Evolutionary conservation across 2,888 invertebrate species (phyloP), one percentile per base, ranked within the genome.

Genomic region (Tipula unca): DNA sequence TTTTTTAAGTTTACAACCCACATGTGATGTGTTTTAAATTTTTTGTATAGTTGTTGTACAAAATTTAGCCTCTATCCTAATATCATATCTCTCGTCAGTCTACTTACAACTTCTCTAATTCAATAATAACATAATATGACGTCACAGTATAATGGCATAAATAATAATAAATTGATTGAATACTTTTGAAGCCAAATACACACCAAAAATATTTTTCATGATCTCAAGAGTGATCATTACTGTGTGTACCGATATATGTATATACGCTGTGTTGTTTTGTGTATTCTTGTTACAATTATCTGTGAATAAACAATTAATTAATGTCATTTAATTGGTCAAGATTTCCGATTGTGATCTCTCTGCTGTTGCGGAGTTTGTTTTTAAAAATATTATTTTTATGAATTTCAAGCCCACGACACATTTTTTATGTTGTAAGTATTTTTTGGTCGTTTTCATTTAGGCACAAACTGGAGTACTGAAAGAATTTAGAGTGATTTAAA

Each of bases 221-320:
- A 48, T 48, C 48, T n/a, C 48, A 48, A 48, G 17, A 48, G 17
- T 25, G 69, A 69, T 69, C 69, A 69, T 69, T 25, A 69, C 48
- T 10, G 69, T 69, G 20, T 54, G 10, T n/a, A n/a, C n/a, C n/a
- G n/a, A n/a, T n/a, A n/a, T n/a, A 0, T 42, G 42, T 42, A 35
- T 6, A 6, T 35, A 4, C 6, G 6, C 35, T 4, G 10, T 42
- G 2, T 2, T 42, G 42, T 69, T 25, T 69, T 69, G 69, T 69
- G 20, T 69, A 69, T 69, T 69, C 69, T 69, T 69, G 69, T 69
- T 69, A 69, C 69, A 69, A 69, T 69, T 69, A 69, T 69, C 69
- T 69, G 69, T 69, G 69, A 69, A 69, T 69, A 69, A 69, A 69
- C 25, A 69, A 69, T 69, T 69, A 69, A 69, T 69, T 69, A 69